Evolutionary conservation across 2,888 invertebrate species (phyloP).

Genomic region (Andrena camellia): DNA sequence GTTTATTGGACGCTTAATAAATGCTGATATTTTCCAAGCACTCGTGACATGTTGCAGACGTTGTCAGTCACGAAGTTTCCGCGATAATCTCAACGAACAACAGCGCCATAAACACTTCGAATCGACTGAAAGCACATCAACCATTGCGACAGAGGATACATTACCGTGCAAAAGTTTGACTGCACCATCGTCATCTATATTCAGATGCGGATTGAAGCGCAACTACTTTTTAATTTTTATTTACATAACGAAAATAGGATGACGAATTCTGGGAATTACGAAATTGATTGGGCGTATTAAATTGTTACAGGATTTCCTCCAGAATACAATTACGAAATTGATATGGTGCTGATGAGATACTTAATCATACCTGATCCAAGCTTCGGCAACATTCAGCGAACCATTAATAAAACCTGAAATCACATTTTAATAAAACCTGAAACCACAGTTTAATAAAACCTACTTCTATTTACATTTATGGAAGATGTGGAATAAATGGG

Average conservation of each 20-base stretch:
- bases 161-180: background rate
- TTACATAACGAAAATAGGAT: background rate
- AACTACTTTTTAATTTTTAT: background rate
- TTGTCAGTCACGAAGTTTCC: conserved; percentile 9
- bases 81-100: background rate
- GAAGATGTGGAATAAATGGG: too few relatives aligned
- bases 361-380: too few relatives aligned
- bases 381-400: too few relatives aligned
- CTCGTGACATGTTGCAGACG: conserved; percentile 6
- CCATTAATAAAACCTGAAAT: too few relatives aligned
- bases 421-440: too few relatives aligned
- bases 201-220: background rate
- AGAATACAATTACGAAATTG: too few relatives aligned
- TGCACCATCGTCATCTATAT: background rate
- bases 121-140: conserved; percentile 10
- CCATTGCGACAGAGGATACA: background rate
- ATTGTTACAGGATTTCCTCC: background rate
- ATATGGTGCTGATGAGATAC: too few relatives aligned
- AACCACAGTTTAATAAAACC: too few relatives aligned
- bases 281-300: background rate
- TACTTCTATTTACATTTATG: too few relatives aligned
- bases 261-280: background rate
- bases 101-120: background rate
- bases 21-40: conserved; percentile 7
- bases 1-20: background rate